Evolutionary conservation across 2,113 vertebrate genomes (phyloP).

Genomic region (Rhegmatorhina hoffmannsi): DNA sequence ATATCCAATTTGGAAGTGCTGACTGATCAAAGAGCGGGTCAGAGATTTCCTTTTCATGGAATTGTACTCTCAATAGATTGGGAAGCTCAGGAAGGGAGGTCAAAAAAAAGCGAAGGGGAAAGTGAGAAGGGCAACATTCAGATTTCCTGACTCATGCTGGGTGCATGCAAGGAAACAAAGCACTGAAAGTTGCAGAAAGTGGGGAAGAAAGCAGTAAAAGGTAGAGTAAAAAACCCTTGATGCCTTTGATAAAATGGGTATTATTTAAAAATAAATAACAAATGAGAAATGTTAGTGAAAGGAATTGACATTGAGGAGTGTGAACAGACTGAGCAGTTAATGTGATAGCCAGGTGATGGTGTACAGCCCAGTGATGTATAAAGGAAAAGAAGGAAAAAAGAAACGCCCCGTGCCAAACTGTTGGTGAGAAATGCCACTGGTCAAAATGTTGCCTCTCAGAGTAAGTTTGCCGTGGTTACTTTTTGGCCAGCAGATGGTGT

Average conservation of each 20-base stretch:
- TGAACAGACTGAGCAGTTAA: background rate
- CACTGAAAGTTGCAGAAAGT: background rate
- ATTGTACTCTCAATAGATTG: background rate
- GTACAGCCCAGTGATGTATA: background rate
- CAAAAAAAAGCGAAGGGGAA: background rate
- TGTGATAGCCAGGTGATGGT: background rate
- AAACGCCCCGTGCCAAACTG: background rate
- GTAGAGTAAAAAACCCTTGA: background rate
- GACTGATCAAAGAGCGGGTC: background rate
- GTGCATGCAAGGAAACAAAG: background rate
- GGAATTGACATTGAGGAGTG: background rate
- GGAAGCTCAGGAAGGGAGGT: background rate
- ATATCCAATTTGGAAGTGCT: background rate
- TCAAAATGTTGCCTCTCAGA: background rate
- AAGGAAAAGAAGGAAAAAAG: background rate
- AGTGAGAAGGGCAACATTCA: background rate
- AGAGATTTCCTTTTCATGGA: background rate
- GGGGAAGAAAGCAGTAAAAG: background rate
- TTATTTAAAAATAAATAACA: background rate
- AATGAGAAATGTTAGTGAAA: background rate
- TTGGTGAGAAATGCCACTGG: background rate
- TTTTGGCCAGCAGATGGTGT: conserved; percentile 72
- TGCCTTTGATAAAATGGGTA: background rate
- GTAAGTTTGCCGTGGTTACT: background rate
- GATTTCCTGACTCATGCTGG: background rate